A percentile compares a stretch with the other conserved stretches of the same genome.
phyloP scores from a whole-genome alignment of 2,888 invertebrate species.

The Podabrus alpinus region DNA sequence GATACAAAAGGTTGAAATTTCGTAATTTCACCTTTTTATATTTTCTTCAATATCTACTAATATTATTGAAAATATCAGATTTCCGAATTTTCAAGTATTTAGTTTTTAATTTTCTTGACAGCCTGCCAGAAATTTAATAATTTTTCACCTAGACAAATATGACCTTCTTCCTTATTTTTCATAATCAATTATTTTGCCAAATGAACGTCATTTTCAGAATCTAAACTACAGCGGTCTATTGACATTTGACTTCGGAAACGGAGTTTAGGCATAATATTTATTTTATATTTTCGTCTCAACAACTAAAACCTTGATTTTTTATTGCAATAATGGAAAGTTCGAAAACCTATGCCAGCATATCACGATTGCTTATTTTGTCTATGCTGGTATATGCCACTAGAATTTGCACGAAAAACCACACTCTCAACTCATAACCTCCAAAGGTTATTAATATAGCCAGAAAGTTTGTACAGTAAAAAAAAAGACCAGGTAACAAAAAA shows the following conservation, averaged over 20 bases:
- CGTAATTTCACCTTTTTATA: neutral
- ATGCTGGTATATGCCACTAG: neutral
- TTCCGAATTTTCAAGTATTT: neutral
- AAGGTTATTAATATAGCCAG: neutral
- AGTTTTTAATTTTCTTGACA: neutral
- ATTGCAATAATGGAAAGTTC: neutral
- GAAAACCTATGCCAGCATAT: neutral
- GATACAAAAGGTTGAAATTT: neutral
- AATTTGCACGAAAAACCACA: neutral
- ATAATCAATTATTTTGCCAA: neutral
- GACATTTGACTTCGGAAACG: neutral
- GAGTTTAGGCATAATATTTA: neutral
- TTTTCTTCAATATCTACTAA: neutral
- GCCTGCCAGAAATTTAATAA: neutral
- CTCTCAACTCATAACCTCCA: neutral
- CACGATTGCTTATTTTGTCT: neutral
- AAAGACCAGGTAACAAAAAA: no score
- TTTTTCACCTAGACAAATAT: neutral
- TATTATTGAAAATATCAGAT: neutral
- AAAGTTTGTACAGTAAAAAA: neutral
- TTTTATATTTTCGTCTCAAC: neutral
- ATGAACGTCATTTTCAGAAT: neutral
- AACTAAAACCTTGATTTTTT: neutral
- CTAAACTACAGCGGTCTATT: neutral
- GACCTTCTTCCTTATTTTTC: neutral